Base-by-base conservation (phyloP, 1,140 invertebrate genomes). In the Physella acuta region DNA sequence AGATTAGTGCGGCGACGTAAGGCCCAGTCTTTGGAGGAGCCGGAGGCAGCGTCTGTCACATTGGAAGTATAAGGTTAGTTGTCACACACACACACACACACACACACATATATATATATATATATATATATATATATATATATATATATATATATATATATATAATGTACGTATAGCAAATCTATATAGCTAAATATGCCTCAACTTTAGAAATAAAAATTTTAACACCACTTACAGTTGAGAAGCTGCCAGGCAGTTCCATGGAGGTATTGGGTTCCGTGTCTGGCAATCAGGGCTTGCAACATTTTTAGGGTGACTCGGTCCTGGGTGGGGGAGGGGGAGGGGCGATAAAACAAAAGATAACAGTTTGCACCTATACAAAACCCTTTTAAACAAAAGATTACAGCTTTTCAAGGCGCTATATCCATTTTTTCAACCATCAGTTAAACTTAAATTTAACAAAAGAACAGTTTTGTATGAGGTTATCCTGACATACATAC, bases 1-100 rank as follows among this genome's bases (percentile, higher is more conserved):
- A 62, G 3, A 8, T 14, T 24, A 39, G 60, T 16, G 33, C 39
- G 36, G 8, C 39, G 14, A 8, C 11, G 2, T 3, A 37, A 36
- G 33, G 60, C 60, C 60, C 60, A 62, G 33, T 62, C 60, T 3
- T 11, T 49, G 17, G 60, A 37, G 3, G 60, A 37, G 3, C 60
- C 60, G 28, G 34, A 39, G 2, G 60, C 60, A n/a, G 60, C 60
- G 33, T 62, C 60, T 62, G 30, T 3, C 8, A 30, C 14, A 4
- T 20, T 16, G 17, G 17, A 55, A 24, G 39, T 14, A 55, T 11
- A 44, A 44, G 39, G 8, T 44, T 44, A 44, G 8, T 44, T 44
- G n/a, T n/a, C n/a, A n/a, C n/a, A n/a, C n/a, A n/a, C n/a, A n/a
- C n/a, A n/a, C n/a, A n/a, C n/a, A n/a, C n/a, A n/a, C n/a, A n/a